These are phyloP conservation scores for Penaeus vannamei DNA, from an alignment of 1,140 invertebrate species.

Conservation along the genomic window DNA sequence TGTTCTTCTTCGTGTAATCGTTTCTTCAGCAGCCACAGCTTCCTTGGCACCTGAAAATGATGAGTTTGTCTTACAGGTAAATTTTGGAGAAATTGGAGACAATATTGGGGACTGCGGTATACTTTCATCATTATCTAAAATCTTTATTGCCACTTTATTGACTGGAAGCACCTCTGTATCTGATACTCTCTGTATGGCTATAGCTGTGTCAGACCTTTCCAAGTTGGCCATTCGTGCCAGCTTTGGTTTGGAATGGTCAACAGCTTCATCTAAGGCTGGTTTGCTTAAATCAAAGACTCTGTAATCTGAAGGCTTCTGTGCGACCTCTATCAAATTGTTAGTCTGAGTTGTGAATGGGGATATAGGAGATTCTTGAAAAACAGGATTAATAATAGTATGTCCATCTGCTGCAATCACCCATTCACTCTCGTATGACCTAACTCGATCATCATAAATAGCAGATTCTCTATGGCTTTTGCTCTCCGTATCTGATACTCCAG, in stretches of 20 bases:
- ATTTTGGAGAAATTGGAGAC: not conserved
- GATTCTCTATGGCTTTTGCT: too few species aligned
- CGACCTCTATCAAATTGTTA: too few species aligned
- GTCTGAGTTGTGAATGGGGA: too few species aligned
- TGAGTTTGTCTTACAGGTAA: too few species aligned
- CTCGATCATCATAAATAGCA: too few species aligned
- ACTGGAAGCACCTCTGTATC: not conserved
- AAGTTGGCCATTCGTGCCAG: constrained; percentile 38
- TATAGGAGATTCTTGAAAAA: too few species aligned
- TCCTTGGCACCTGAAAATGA: not conserved
- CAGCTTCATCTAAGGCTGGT: not conserved
- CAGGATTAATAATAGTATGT: too few species aligned
- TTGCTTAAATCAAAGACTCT: too few species aligned
- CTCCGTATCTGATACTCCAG: too few species aligned
- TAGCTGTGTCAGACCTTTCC: constrained; percentile 25
- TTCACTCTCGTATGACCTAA: too few species aligned
- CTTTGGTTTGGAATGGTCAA: constrained; percentile 29
- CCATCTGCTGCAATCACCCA: too few species aligned
- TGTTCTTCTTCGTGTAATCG: not conserved
- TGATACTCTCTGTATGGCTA: not conserved
- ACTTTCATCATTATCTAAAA: constrained; percentile 36
- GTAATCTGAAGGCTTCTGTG: too few species aligned
- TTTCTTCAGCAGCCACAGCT: constrained; percentile 10
- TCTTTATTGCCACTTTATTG: constrained; percentile 1
- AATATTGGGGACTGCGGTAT: constrained; percentile 31